Conservation (phyloP, 1,140 invertebrate species). For the Heliconius eleuchia region DNA sequence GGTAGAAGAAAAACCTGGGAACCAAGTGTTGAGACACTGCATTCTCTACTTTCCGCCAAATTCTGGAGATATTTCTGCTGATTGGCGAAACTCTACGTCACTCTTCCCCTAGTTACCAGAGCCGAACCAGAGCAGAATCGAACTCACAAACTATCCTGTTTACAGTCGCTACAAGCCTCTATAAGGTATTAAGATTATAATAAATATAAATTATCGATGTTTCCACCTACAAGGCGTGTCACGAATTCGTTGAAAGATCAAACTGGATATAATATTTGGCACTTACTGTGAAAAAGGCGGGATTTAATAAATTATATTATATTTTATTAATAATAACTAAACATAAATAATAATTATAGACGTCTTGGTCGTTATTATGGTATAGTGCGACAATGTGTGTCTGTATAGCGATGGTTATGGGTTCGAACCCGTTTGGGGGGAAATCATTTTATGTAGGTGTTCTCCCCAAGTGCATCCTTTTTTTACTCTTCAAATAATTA, state of each 20-base stretch:
- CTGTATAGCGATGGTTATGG: not conserved
- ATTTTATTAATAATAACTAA: not conserved
- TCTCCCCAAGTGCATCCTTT: no score
- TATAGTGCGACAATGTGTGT: not conserved
- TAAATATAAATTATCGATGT: not conserved
- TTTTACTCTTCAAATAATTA: no score
- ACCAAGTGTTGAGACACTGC: not conserved
- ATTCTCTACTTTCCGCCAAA: not conserved
- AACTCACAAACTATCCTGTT: not conserved
- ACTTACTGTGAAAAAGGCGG: not conserved
- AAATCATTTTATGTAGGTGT: not conserved
- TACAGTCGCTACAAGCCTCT: no score
- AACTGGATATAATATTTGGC: conserved; percentile 4
- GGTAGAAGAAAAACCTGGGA: not conserved
- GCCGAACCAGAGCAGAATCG: not conserved
- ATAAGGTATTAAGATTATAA: not conserved
- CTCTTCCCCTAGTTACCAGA: no score
- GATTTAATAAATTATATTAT: not conserved
- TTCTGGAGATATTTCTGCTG: no score
- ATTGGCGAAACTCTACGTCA: no score
- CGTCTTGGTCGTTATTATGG: not conserved
- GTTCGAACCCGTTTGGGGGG: not conserved
- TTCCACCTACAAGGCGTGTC: not conserved
- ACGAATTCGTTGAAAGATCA: not conserved
- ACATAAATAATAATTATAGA: not conserved